Base-by-base conservation (phyloP, 1,140 invertebrate species). In the Eulimnadia texana region DNA sequence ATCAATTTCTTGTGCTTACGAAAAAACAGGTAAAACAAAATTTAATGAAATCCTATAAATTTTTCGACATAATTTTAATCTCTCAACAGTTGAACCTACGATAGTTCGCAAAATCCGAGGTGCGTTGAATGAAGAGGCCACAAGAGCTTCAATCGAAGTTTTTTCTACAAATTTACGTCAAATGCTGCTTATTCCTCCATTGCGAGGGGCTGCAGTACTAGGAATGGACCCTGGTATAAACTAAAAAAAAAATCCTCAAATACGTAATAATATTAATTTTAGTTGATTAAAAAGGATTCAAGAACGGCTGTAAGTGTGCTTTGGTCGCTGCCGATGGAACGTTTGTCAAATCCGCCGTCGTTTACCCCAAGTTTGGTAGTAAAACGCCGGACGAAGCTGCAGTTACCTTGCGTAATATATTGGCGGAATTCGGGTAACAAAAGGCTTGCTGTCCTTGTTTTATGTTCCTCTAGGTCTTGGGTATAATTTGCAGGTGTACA, bases 151-250 rank as follows among this genome's bases (percentile, higher is more conserved):
- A 0, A 83, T 92, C 19, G 80, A 85, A 66, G 85, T 91, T 1
- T 94, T 95, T 74, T 82, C 82, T 3, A 77, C 75, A 2, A 96
- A 95, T 73, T 72, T 95, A 24, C 88, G 90, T 67, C 82, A 88
- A 64, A 75, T 94, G 49, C 71, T 96, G 2, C 70, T 94, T 2
- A 81, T 79, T 24, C 80, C 85, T 16, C 90, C 91, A 0, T 74
- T 92, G 1, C 82, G 86, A 70, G 86, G 86, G n/a, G 80, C 84
- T 71, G 74, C 76, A 1, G 85, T 94, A 51, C 70, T 90, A 13
- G 90, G 88, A 0, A 79, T 95, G 49, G 92, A 96, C 79, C 92
- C 92, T 2, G 80, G 72, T 71, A 61, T n/a, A n/a, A n/a, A n/a
- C n/a, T n/a, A n/a, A n/a, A n/a, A n/a, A n/a, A n/a, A n/a, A n/a